Evolutionary conservation across 2,888 invertebrate species (phyloP), one percentile per base, ranked within the genome.

Genomic region (Labia minor): DNA sequence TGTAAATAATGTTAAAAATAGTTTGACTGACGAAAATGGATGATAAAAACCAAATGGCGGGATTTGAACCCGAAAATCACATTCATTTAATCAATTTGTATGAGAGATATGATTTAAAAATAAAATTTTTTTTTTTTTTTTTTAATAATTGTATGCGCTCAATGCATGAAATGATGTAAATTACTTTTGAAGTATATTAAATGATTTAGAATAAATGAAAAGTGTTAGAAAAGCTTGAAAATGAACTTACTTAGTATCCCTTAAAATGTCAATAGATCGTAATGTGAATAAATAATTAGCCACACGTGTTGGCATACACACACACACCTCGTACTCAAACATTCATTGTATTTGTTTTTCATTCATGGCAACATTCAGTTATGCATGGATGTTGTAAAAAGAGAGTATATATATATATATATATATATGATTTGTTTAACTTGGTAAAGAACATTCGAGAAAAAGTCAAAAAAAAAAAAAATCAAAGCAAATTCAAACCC

Each of bases 221-320:
- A 49, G 49, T 49, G 49, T 49, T 49, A 49, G 3, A 49, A 49
- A 49, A 49, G 49, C 14, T 49, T 49, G 14, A 49, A n/a, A 49
- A 49, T 49, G 49, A 49, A 49, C 49, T 49, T 49, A 49, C 49
- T 49, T 16, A 16, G 49, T 49, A 49, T 49, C n/a, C 49, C 49
- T 49, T 49, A 49, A 49, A 49, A 49, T 49, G 49, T 49, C 26
- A 26, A 26, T 26, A 26, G 3, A 26, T 26, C 26, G 3, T n/a
- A 33, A 49, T n/a, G 14, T 49, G 14, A 14, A 49, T 49, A 49
- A 10, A 49, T 49, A 16, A 49, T 26, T 26, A 26, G 26, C 26
- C 26, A 49, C 49, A 49, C 3, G 49, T 49, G 49, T 49, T 49
- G 16, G 16, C 49, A 49, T 2, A 14, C 49, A 49, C 49, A 10